These are phyloP conservation scores for Idaea biselata DNA, from an alignment of 2,888 invertebrate species.

Conservation along the genomic window DNA sequence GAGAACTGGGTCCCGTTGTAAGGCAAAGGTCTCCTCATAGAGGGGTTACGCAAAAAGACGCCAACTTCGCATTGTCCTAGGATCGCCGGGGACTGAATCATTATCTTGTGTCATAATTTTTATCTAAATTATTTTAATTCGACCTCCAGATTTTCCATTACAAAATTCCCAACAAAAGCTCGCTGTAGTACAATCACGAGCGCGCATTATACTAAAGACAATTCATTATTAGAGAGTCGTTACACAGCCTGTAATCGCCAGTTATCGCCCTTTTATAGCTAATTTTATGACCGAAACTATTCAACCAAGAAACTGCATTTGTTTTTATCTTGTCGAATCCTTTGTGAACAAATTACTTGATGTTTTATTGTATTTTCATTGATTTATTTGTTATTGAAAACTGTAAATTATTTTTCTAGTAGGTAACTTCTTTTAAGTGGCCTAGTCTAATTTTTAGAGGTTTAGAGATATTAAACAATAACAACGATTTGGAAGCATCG, in stretches of 20 bases:
- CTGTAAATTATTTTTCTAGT: not conserved
- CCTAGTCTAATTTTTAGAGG: too few species aligned
- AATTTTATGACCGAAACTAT: constrained; percentile 79
- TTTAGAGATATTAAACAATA: too few species aligned
- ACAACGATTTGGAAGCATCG: too few species aligned
- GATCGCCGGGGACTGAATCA: too few species aligned
- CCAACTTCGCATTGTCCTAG: too few species aligned
- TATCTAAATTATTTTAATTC: not conserved
- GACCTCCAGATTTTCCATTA: constrained; percentile 39
- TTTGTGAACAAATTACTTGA: constrained; percentile 61
- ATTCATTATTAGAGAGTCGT: constrained; percentile 79
- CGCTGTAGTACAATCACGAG: constrained; percentile 60
- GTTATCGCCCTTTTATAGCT: constrained; percentile 81
- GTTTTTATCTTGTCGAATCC: constrained; percentile 59
- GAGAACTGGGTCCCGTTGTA: too few species aligned
- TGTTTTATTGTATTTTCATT: not conserved
- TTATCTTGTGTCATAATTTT: too few species aligned
- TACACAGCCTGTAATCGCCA: constrained; percentile 73
- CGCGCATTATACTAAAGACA: constrained; percentile 75
- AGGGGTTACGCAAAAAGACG: too few species aligned
- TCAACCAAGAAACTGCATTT: constrained; percentile 70
- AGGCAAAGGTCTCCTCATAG: too few species aligned
- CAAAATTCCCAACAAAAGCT: constrained; percentile 56
- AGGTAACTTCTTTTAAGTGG: not conserved
- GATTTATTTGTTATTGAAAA: not conserved